Conservation (phyloP, 2,888 invertebrate species). For the Clusia tigrina region DNA sequence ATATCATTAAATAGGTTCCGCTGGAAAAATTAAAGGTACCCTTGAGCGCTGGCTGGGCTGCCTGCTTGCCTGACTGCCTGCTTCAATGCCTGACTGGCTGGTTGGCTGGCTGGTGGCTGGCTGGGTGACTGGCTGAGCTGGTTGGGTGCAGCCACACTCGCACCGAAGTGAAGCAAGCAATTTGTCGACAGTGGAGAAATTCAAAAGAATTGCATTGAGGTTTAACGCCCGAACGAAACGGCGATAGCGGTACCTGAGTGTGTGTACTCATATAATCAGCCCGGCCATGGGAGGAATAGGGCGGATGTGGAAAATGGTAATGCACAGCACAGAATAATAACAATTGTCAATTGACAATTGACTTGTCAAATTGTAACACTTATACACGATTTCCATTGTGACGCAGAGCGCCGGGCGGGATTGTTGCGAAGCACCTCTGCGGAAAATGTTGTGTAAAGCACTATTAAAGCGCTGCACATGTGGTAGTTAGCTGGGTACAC, state of each 20-base stretch:
- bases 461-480: too few species aligned
- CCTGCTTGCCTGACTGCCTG: too few species aligned
- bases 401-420: too few species aligned
- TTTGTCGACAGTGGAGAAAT: not conserved
- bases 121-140: too few species aligned
- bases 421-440: too few species aligned
- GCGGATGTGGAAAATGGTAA: not conserved
- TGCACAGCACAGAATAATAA: not conserved
- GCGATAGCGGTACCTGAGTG: not conserved
- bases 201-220: not conserved
- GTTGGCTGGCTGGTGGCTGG: too few species aligned
- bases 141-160: not conserved
- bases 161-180: not conserved
- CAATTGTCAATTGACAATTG: not conserved
- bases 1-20: conserved; percentile 24
- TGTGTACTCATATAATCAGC: not conserved
- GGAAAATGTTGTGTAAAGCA: too few species aligned
- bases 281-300: too few species aligned
- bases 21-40: conserved; percentile 22
- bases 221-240: not conserved
- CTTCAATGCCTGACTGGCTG: not conserved
- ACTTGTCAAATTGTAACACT: not conserved
- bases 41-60: not conserved
- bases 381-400: too few species aligned
- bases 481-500: too few species aligned